These are phyloP conservation scores for Gorilla gorilla DNA, from an alignment of 2,113 vertebrate species.

Conservation along the genomic window DNA sequence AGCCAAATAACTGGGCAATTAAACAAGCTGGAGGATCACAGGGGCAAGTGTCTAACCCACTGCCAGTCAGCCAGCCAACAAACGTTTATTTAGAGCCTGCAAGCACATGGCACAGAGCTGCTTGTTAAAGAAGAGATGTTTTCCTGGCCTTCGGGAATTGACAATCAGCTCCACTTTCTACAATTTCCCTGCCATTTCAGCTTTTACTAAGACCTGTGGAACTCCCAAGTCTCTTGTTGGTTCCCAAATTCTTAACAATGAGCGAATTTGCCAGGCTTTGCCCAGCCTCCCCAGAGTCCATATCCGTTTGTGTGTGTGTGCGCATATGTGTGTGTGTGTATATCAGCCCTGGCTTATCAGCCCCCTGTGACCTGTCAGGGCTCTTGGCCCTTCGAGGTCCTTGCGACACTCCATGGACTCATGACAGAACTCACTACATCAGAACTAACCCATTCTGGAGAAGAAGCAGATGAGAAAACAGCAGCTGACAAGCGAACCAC, in stretches of 20 bases:
- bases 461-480: background rate
- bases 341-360: background rate
- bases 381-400: background rate
- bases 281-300: accelerated
- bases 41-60: background rate
- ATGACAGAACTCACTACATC: background rate
- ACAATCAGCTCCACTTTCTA: too few relatives aligned
- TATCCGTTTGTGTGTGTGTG: too few relatives aligned
- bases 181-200: background rate
- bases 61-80: background rate
- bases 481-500: background rate
- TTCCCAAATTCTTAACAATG: background rate
- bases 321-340: too few relatives aligned
- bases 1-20: background rate
- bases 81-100: background rate
- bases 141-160: background rate
- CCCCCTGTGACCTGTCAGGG: background rate
- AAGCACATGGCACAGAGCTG: background rate
- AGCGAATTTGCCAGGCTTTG: background rate
- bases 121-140: background rate
- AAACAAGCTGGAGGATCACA: background rate
- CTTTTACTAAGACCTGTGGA: background rate
- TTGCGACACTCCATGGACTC: background rate
- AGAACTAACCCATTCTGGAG: accelerated
- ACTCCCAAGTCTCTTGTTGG: background rate